Percentiles rank a stretch among this genome's conserved stretches.
Conservation (phyloP, 2,888 invertebrate genomes). For the Diadegma fenestrale region DNA sequence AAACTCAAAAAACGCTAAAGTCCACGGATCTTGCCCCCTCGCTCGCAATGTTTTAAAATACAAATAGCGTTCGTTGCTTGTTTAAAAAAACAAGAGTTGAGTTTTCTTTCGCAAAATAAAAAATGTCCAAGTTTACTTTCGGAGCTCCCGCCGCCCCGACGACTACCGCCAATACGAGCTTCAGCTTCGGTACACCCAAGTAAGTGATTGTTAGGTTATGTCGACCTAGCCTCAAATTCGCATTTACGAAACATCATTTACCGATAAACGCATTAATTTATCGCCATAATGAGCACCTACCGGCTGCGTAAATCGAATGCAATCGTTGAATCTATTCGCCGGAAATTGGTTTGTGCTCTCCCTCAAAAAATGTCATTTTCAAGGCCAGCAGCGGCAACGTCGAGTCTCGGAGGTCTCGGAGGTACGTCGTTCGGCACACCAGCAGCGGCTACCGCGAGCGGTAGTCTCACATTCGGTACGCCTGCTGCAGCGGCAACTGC, state of each 20-base stretch:
- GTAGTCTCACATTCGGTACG: constrained; percentile 80
- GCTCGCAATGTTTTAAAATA: constrained; percentile 40
- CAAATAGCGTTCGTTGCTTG: constrained; percentile 10
- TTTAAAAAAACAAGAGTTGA: not conserved
- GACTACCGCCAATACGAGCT: constrained; percentile 72
- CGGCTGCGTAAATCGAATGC: too few species aligned
- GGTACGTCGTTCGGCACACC: constrained; percentile 74
- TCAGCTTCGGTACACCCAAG: constrained; percentile 79
- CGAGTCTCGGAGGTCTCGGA: constrained; percentile 70
- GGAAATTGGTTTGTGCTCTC: not conserved
- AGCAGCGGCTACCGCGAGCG: constrained; percentile 72
- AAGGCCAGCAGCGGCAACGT: constrained; percentile 73
- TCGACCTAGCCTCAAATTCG: constrained; percentile 62
- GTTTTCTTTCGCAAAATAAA: constrained; percentile 17
- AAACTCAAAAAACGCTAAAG: constrained; percentile 37
- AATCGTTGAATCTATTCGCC: not conserved
- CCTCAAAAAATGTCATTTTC: constrained; percentile 43
- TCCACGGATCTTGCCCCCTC: not conserved
- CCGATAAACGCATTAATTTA: not conserved
- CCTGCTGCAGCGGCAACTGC: constrained; percentile 72
- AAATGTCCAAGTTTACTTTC: constrained; percentile 79
- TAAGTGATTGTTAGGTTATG: constrained; percentile 72
- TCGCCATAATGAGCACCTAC: not conserved
- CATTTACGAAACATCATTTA: not conserved
- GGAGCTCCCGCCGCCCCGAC: constrained; percentile 76